Percentiles rank a stretch among this genome's conserved stretches.
phyloP scores from a whole-genome alignment of 2,888 invertebrate genomes.

The Tuta absoluta region DNA sequence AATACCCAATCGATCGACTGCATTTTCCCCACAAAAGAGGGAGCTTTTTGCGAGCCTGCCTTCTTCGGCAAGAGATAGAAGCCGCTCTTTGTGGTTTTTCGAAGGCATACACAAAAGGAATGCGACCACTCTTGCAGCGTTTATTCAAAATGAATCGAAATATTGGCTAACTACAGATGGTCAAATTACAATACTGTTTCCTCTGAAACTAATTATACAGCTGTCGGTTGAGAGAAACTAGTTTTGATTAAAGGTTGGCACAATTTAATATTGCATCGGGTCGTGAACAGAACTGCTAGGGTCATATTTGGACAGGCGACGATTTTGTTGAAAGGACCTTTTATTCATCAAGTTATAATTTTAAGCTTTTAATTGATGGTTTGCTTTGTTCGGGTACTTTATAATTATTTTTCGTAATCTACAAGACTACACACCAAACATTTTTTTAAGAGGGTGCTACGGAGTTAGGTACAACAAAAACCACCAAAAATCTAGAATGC shows the following conservation, averaged over 20 bases:
- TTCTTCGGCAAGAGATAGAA: slow-evolving; percentile 53
- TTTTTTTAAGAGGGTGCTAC: too few species aligned
- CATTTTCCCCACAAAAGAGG: slow-evolving; percentile 56
- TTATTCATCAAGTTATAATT: slow-evolving; percentile 3
- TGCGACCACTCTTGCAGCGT: slow-evolving; percentile 31
- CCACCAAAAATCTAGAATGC: background rate
- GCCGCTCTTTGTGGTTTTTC: slow-evolving; percentile 50
- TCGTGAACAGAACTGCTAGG: slow-evolving; percentile 9
- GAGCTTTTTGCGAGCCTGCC: slow-evolving; percentile 48
- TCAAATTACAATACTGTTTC: slow-evolving; percentile 20
- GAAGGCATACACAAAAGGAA: slow-evolving; percentile 46
- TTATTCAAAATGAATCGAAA: slow-evolving; percentile 23
- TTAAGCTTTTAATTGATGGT: background rate
- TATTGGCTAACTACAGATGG: slow-evolving; percentile 17
- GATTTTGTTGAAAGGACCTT: slow-evolving; percentile 8
- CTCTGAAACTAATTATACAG: slow-evolving; percentile 21
- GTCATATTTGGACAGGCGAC: background rate
- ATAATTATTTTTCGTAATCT: background rate
- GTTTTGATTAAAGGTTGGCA: slow-evolving; percentile 35
- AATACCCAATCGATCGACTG: slow-evolving; percentile 65
- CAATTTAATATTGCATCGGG: slow-evolving; percentile 31
- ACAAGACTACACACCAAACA: too few species aligned
- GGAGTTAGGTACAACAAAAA: too few species aligned
- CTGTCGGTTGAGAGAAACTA: slow-evolving; percentile 33
- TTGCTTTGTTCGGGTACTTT: background rate